These are phyloP conservation scores for Dromas ardeola DNA, from an alignment of 2,113 vertebrate genomes.

Conservation along the genomic window DNA sequence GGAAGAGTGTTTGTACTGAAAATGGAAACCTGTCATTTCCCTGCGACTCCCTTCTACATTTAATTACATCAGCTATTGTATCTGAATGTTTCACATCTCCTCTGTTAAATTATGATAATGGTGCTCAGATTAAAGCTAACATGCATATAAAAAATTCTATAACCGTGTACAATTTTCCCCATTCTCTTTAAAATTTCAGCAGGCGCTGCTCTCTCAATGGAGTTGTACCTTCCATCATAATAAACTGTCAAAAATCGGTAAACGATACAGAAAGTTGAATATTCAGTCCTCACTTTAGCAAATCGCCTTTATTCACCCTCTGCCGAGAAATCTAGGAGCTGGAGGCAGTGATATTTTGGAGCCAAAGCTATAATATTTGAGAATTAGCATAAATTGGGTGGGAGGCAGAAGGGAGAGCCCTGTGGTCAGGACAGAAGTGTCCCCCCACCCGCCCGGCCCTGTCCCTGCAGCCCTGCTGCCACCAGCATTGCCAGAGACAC, in stretches of 20 bases:
- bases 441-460: neutral
- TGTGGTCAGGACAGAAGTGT: fast-evolving
- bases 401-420: neutral
- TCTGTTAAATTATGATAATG: neutral
- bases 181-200: neutral
- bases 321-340: neutral
- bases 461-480: neutral
- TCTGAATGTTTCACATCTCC: neutral
- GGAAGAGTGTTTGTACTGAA: neutral
- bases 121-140: neutral
- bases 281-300: neutral
- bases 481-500: neutral
- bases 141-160: neutral
- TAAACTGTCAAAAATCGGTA: neutral
- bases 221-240: neutral
- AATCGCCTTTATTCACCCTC: neutral
- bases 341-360: neutral
- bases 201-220: neutral
- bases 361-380: neutral
- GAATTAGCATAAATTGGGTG: fast-evolving
- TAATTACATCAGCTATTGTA: slow-evolving; percentile 1
- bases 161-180: neutral
- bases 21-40: neutral
- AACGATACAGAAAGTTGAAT: neutral
- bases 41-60: neutral